phyloP scores from a whole-genome alignment of 2,888 invertebrate genomes.

The Drosophila fulvimacula region DNA sequence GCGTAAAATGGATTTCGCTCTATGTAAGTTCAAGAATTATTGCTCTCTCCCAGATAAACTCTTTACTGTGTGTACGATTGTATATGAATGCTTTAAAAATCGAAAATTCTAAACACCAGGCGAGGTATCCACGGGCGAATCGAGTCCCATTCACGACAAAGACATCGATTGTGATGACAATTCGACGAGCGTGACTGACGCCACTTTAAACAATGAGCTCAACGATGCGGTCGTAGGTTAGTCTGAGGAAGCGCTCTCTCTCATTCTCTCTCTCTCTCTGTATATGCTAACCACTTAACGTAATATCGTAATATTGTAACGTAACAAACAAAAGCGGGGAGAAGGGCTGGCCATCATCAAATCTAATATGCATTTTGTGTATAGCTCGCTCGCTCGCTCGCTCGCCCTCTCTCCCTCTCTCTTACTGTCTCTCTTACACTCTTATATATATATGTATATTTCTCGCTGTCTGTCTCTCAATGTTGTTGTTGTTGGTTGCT shows the following conservation, averaged over 20 bases:
- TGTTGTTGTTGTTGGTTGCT: conserved; percentile 73
- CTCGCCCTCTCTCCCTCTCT: conserved; percentile 31
- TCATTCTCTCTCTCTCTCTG: neutral
- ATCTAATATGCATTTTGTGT: conserved; percentile 46
- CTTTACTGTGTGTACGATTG: conserved; percentile 17
- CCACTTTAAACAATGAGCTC: conserved; percentile 81
- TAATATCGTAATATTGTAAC: conserved; percentile 44
- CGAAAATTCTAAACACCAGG: conserved; percentile 72
- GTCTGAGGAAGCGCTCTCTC: conserved; percentile 58
- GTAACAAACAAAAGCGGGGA: conserved; percentile 24
- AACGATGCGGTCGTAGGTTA: conserved; percentile 84
- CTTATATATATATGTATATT: conserved; percentile 11
- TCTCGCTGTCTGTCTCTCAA: conserved; percentile 66
- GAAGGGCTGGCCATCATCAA: conserved; percentile 36
- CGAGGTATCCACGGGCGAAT: conserved; percentile 85
- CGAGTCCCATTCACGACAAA: conserved; percentile 84
- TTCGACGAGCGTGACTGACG: conserved; percentile 82
- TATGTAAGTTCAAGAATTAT: conserved; percentile 88
- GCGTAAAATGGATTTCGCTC: conserved; percentile 93
- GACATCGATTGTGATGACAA: conserved; percentile 82
- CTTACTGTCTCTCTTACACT: conserved; percentile 31
- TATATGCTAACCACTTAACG: conserved; percentile 37
- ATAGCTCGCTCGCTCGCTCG: conserved; percentile 35
- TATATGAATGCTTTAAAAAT: conserved; percentile 28
- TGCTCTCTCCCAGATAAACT: conserved; percentile 1